phyloP scores from a whole-genome alignment of 2,797 vertebrate species.

The Tamandua tetradactyla region DNA sequence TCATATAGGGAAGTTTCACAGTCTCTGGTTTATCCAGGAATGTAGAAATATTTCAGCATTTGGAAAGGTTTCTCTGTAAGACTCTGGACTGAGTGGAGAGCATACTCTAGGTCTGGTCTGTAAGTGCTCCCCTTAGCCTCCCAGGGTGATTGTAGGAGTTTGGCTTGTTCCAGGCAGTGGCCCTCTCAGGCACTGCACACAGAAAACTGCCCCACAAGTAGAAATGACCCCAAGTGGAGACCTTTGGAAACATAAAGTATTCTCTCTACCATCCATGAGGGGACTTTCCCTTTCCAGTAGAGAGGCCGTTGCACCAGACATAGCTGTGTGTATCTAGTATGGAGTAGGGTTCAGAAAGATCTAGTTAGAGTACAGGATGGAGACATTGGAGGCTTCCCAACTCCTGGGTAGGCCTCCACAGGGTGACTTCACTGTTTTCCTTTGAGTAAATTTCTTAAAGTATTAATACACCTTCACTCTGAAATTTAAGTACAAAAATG shows the following conservation, averaged over 20 bases:
- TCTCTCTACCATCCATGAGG: not conserved
- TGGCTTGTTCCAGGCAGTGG: not conserved
- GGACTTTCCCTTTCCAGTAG: not conserved
- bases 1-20: not conserved
- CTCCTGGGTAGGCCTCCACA: not conserved
- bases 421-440: not conserved
- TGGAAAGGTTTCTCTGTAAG: not conserved
- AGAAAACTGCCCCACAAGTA: not conserved
- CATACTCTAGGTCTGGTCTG: not conserved
- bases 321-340: not conserved
- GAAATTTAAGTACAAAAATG: not conserved
- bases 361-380: not conserved
- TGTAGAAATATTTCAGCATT: not conserved
- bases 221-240: slow-evolving; percentile 25
- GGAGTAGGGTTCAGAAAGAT: not conserved
- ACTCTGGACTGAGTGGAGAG: slow-evolving; percentile 13
- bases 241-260: not conserved
- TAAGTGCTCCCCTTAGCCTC: not conserved
- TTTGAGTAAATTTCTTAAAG: slow-evolving; percentile 46
- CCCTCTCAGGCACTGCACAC: not conserved
- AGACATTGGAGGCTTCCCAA: not conserved
- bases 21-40: not conserved
- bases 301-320: not conserved
- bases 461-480: not conserved
- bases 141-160: not conserved